These are phyloP conservation scores for Aegotheles bennettii DNA, from an alignment of 2,113 vertebrate species.

Conservation along the genomic window DNA sequence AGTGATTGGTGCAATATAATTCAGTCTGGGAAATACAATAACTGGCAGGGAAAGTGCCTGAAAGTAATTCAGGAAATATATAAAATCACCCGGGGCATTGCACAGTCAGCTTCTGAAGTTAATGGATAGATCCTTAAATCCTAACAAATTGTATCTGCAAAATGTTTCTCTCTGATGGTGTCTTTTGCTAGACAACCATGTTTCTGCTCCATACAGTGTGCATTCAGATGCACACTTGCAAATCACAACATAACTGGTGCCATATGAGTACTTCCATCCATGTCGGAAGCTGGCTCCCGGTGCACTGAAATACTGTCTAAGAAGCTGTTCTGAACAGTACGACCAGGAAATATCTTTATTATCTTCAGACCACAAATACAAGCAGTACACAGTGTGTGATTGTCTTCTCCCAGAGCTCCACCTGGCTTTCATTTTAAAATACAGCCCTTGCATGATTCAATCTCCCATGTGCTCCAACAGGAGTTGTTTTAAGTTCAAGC, in stretches of 20 bases:
- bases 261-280: not conserved
- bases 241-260: not conserved
- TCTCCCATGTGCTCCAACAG: not conserved
- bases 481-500: not conserved
- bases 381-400: not conserved
- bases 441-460: not conserved
- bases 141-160: not conserved
- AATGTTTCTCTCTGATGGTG: not conserved
- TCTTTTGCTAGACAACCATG: not conserved
- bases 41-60: not conserved
- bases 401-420: not conserved
- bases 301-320: not conserved
- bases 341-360: not conserved
- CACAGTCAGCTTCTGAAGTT: not conserved
- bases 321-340: not conserved
- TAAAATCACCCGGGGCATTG: not conserved
- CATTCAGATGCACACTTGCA: not conserved
- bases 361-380: not conserved
- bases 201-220: not conserved
- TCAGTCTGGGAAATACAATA: not conserved
- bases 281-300: not conserved
- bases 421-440: not conserved
- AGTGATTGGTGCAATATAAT: not conserved
- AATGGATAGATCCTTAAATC: not conserved
- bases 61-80: not conserved